A percentile compares a stretch with the other conserved stretches of the same genome.
Evolutionary conservation across 1,140 invertebrate species (phyloP).

Genomic region (Matsumurasca onukii): DNA sequence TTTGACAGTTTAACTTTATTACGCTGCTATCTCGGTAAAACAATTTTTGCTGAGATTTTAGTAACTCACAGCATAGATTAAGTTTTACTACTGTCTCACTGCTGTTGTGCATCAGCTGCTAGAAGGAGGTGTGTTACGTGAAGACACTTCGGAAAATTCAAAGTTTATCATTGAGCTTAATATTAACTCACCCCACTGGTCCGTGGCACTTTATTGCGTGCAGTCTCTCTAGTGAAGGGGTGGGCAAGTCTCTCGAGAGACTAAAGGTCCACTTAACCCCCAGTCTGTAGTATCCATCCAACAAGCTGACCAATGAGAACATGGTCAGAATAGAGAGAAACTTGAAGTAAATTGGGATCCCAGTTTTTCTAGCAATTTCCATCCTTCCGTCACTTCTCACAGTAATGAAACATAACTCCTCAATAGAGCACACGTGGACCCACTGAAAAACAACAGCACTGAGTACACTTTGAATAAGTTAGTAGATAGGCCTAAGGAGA

Average conservation of each 20-base stretch:
- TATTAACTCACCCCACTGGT: conserved; percentile 73
- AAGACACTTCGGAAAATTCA: too few species aligned
- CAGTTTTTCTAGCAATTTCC: conserved; percentile 74
- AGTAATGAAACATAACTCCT: conserved; percentile 78
- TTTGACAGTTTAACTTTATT: too few species aligned
- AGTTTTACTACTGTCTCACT: too few species aligned
- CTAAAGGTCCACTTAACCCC: conserved; percentile 82
- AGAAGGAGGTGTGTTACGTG: too few species aligned
- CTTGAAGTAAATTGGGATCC: conserved; percentile 69
- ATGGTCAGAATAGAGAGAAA: conserved; percentile 61
- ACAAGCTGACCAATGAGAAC: conserved; percentile 77
- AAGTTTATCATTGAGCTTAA: too few species aligned
- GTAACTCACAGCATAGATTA: too few species aligned
- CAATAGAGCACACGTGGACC: conserved; percentile 64
- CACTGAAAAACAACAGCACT: conserved; percentile 55
- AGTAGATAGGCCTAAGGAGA: background rate
- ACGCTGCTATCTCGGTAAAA: too few species aligned
- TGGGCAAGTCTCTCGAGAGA: conserved; percentile 73
- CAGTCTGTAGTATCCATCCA: conserved; percentile 88
- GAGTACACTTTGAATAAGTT: background rate
- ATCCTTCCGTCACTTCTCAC: conserved; percentile 62
- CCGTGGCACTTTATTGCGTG: conserved; percentile 76
- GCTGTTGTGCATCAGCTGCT: too few species aligned
- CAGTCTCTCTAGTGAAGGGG: conserved; percentile 73
- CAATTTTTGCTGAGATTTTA: too few species aligned